A percentile compares a stretch with the other conserved stretches of the same genome.
Evolutionary conservation across 2,113 vertebrate genomes (phyloP).

Genomic region (Sakesphorus luctuosus): DNA sequence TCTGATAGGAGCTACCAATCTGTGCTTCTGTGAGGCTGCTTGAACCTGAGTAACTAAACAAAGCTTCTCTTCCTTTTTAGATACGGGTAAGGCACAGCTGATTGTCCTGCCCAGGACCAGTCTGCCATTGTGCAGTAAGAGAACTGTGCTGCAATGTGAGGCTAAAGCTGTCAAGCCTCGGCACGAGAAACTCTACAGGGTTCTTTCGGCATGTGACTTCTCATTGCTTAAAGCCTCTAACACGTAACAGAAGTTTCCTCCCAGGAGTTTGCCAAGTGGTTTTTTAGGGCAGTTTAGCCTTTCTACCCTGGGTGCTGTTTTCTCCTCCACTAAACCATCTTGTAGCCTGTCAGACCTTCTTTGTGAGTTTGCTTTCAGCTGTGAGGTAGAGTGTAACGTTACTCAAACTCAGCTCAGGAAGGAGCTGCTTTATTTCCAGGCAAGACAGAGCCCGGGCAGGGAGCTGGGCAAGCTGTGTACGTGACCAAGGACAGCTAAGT

Average conservation of each 20-base stretch:
- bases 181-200: not conserved
- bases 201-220: conserved; percentile 7
- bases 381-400: not conserved
- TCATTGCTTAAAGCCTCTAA: not conserved
- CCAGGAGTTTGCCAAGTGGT: not conserved
- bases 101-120: not conserved
- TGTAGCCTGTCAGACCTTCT: not conserved
- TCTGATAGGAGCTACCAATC: not conserved
- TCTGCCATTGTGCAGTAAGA: not conserved
- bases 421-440: not conserved
- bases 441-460: not conserved
- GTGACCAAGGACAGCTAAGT: conserved; percentile 49
- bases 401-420: not conserved
- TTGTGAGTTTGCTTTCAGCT: not conserved
- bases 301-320: not conserved
- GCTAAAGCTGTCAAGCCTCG: not conserved
- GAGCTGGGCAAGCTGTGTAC: conserved; percentile 1
- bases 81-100: not conserved
- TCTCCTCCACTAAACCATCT: not conserved
- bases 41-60: not conserved
- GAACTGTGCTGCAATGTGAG: not conserved
- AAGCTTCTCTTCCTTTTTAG: not conserved
- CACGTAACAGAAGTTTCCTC: not conserved
- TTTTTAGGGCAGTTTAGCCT: not conserved
- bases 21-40: not conserved